Percentiles rank a stretch among this genome's conserved stretches.
Evolutionary conservation across 2,888 invertebrate species (phyloP).

Genomic region (Sinopyrophorus schimmeli): DNA sequence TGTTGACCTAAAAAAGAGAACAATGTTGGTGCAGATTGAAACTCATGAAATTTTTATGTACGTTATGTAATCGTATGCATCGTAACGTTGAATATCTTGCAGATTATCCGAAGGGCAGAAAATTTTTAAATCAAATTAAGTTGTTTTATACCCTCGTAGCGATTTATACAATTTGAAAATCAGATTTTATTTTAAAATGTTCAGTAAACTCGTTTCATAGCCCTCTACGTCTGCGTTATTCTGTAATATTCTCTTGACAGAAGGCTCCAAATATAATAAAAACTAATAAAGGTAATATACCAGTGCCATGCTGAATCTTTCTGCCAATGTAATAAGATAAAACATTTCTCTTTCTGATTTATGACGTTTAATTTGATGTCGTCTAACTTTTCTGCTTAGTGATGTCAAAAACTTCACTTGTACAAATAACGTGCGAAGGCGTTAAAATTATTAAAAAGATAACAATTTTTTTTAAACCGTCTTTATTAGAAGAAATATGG

Average conservation of each 20-base stretch:
- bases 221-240: slow-evolving; percentile 10
- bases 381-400: slow-evolving; percentile 24
- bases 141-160: not conserved
- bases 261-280: slow-evolving; percentile 20
- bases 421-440: slow-evolving; percentile 18
- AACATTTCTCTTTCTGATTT: slow-evolving; percentile 28
- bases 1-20: no score
- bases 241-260: slow-evolving; percentile 19
- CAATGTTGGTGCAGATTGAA: no score
- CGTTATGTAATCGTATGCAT: no score
- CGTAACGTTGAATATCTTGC: no score
- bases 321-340: slow-evolving; percentile 27
- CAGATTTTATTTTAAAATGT: slow-evolving; percentile 11
- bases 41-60: no score
- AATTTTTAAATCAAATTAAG: slow-evolving; percentile 1
- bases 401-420: slow-evolving; percentile 27
- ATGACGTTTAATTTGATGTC: slow-evolving; percentile 31
- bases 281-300: slow-evolving; percentile 26
- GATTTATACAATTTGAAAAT: slow-evolving; percentile 9
- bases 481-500: no score
- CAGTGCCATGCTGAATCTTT: slow-evolving; percentile 18
- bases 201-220: slow-evolving; percentile 12
- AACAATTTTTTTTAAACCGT: no score
- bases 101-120: no score
- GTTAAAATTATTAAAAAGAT: no score